Evolutionary conservation across 2,113 vertebrate genomes (phyloP).

Genomic region (Periophthalmodon schlosseri): DNA sequence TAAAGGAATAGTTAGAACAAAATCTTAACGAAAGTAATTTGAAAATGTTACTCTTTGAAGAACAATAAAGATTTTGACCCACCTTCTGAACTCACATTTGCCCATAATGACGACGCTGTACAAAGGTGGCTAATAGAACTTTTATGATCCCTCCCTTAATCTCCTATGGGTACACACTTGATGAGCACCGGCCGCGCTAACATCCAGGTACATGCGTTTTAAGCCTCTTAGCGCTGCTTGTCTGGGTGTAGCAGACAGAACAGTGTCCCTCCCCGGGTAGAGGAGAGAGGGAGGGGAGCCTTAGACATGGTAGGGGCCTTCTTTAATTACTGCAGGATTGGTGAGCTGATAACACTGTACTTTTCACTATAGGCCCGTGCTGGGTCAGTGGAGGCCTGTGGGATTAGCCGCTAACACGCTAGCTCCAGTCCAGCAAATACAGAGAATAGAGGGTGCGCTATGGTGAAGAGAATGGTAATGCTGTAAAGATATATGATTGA

Average conservation of each 20-base stretch:
- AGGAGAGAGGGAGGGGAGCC: constrained; percentile 51
- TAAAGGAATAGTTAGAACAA: neutral
- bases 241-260: constrained; percentile 71
- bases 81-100: too few species aligned
- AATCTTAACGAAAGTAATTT: neutral
- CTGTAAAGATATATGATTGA: neutral
- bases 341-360: constrained; percentile 68
- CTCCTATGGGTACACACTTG: constrained; percentile 32
- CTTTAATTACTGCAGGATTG: constrained; percentile 75
- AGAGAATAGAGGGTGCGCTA: neutral
- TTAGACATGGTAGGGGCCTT: constrained; percentile 77
- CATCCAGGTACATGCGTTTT: constrained; percentile 56
- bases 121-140: constrained; percentile 71
- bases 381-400: constrained; percentile 67
- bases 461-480: neutral
- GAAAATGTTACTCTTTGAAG: neutral
- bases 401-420: constrained; percentile 59
- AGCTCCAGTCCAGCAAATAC: constrained; percentile 34
- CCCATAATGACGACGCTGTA: neutral
- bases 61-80: neutral
- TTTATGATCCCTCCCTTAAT: constrained; percentile 54
- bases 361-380: constrained; percentile 48
- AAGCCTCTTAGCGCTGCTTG: constrained; percentile 75
- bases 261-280: constrained; percentile 51
- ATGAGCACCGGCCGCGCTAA: constrained; percentile 19